Base-by-base conservation (phyloP, 2,113 vertebrate genomes). In the Salvelinus sp. region DNA sequence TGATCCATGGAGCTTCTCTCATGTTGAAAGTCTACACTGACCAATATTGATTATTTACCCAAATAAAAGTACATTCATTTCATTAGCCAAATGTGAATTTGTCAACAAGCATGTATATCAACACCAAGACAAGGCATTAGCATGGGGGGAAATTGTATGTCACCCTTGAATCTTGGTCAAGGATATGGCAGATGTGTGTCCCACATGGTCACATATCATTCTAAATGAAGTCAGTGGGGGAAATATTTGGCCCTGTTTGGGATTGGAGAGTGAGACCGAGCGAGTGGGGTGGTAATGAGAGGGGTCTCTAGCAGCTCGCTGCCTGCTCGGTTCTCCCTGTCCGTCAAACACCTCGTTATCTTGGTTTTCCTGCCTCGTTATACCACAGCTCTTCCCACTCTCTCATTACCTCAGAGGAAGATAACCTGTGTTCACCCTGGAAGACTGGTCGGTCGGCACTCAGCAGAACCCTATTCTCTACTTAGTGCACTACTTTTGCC, bases 301-400 rank as follows among this genome's bases (percentile, higher is more conserved):
- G 78, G 73, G 86, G 83, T 30, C 78, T 82, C 81, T 83, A 60
- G 10, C 4, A 81, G 75, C 75, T 83, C 23, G 30, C 69, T 20
- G 75, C 73, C 9, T 54, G 69, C 72, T 78, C 67, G 78, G 85
- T 79, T 82, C 76, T 71, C 6, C 78, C 83, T 87, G 87, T 87
- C 89, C 79, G 84, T 88, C 89, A 86, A 82, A 69, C 71, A 69
- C 78, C 90, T 91, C 81, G 65, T 91, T 90, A 91, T 89, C 85
- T 75, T 76, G 20, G 78, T 75, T 78, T 82, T 80, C 79, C 67
- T 60, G 68, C 82, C 84, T 89, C 88, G 86, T 88, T 90, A 88
- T 83, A 84, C 81, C 73, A 76, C 89, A 84, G 72, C 82, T 81
- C 79, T 79, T 83, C 76, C 84, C 79, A 48, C 87, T 82, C 84